These are phyloP conservation scores for Pogona vitticeps DNA, from an alignment of 2,113 vertebrate species.

Conservation along the genomic window DNA sequence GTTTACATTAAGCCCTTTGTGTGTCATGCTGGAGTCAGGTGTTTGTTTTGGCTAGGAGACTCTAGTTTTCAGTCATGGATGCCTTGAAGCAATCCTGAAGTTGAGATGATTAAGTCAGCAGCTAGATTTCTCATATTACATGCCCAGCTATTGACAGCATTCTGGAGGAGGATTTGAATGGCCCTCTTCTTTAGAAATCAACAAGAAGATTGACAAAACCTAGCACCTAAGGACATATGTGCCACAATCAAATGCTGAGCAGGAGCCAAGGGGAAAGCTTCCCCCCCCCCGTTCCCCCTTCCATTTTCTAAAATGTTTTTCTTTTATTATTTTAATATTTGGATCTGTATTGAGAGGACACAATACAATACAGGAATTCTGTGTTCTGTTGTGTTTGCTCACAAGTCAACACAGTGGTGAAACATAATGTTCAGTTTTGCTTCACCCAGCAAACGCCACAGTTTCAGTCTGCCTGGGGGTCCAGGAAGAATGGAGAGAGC, in stretches of 20 bases:
- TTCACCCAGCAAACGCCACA: background rate
- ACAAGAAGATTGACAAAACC: background rate
- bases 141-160: conserved; percentile 28
- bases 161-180: background rate
- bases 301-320: background rate
- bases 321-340: background rate
- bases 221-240: background rate
- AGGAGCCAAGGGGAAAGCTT: fast-evolving
- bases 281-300: fast-evolving
- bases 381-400: fast-evolving
- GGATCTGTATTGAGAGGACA: background rate
- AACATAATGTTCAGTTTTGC: background rate
- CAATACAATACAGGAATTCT: background rate
- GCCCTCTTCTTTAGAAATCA: background rate
- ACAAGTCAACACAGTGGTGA: background rate
- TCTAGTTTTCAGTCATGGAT: conserved; percentile 42
- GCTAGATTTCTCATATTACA: conserved; percentile 32
- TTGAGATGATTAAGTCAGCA: conserved; percentile 8
- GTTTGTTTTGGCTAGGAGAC: conserved; percentile 61
- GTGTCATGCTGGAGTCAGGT: conserved; percentile 59
- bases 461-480: background rate
- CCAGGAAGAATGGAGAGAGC: background rate
- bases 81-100: conserved; percentile 38
- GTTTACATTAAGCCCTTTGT: conserved; percentile 64
- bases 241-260: no score